phyloP scores from a whole-genome alignment of 2,113 vertebrate genomes.

The Climacteris rufus region DNA sequence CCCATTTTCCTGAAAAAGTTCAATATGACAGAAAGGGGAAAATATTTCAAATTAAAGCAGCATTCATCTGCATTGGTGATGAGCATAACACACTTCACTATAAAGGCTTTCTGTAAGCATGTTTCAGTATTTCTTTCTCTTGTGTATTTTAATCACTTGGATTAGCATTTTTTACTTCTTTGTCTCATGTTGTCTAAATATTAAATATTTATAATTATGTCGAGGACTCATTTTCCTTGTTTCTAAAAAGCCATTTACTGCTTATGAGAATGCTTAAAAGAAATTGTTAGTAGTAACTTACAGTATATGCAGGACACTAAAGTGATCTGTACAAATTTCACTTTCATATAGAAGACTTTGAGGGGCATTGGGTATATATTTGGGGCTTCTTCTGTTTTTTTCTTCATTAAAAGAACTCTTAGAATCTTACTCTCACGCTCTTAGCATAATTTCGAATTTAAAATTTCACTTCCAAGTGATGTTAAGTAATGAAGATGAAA shows the following conservation, averaged over 20 bases:
- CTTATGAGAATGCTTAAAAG: background rate
- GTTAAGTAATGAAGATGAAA: background rate
- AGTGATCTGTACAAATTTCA: background rate
- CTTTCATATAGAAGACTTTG: background rate
- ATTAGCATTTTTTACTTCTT: background rate
- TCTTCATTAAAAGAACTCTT: background rate
- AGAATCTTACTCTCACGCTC: background rate
- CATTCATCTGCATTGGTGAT: background rate
- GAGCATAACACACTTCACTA: background rate
- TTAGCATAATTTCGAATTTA: background rate
- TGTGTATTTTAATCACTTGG: background rate
- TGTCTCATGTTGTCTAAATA: background rate
- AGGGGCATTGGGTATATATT: fast-evolving
- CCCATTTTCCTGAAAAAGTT: background rate
- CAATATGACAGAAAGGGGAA: background rate
- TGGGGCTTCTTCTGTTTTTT: background rate
- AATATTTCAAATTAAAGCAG: background rate
- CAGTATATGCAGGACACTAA: background rate
- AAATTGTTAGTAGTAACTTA: background rate
- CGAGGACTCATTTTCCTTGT: background rate
- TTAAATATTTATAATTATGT: background rate
- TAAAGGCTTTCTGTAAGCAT: background rate
- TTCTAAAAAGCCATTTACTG: background rate
- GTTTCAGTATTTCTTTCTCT: background rate
- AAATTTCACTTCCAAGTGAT: background rate